A percentile compares a stretch with the other conserved stretches of the same genome.
phyloP scores from a whole-genome alignment of 2,888 invertebrate species.

The Apocheima hispidaria region DNA sequence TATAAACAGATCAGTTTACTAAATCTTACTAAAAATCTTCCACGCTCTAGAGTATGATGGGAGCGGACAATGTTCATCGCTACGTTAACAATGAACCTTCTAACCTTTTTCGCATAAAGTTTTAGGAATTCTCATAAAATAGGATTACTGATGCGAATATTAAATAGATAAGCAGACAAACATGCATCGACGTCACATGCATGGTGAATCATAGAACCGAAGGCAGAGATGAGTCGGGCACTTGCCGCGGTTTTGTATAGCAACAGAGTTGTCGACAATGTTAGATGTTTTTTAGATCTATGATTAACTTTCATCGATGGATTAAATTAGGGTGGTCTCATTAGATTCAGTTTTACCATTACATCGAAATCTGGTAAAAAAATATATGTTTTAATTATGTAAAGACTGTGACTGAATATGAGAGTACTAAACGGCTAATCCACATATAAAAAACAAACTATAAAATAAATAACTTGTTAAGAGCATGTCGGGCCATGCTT shows the following conservation, averaged over 20 bases:
- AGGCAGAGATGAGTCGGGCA: slow-evolving; percentile 11
- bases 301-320: slow-evolving; percentile 8
- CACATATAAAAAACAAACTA: no score
- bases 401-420: no score
- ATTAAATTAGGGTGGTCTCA: no score
- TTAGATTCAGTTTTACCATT: not conserved
- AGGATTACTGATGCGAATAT: slow-evolving; percentile 14
- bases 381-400: no score
- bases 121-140: slow-evolving; percentile 3
- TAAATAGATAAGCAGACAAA: slow-evolving; percentile 12
- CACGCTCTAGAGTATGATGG: no score
- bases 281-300: slow-evolving; percentile 17
- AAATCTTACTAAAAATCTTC: not conserved
- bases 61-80: no score
- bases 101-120: slow-evolving; percentile 1
- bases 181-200: slow-evolving; percentile 9
- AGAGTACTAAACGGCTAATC: no score
- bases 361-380: no score
- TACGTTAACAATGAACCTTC: not conserved
- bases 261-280: slow-evolving; percentile 6
- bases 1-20: not conserved
- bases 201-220: slow-evolving; percentile 25
- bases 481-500: no score
- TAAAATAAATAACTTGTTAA: no score
- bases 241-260: slow-evolving; percentile 5